These are phyloP conservation scores for Maniola hyperantus DNA, from an alignment of 2,888 invertebrate genomes.

Conservation along the genomic window DNA sequence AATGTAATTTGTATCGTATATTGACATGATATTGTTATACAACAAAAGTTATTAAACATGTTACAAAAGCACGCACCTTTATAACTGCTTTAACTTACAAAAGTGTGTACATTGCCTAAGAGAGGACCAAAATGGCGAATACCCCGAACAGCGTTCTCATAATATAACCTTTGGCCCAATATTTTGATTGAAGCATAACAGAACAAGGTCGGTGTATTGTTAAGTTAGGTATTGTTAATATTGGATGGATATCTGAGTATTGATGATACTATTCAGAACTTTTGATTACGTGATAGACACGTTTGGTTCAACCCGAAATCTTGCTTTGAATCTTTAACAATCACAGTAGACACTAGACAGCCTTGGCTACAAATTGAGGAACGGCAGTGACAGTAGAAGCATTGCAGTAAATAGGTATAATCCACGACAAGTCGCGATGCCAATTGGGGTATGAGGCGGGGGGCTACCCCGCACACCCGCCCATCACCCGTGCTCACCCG, in stretches of 20 bases:
- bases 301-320: slow-evolving; percentile 20
- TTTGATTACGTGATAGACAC: slow-evolving; percentile 23
- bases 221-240: slow-evolving; percentile 54
- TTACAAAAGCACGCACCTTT: background rate
- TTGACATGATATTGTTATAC: too few species aligned
- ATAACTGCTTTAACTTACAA: background rate
- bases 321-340: background rate
- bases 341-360: too few species aligned
- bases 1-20: too few species aligned
- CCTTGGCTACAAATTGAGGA: too few species aligned
- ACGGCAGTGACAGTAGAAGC: too few species aligned
- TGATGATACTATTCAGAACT: slow-evolving; percentile 30
- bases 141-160: slow-evolving; percentile 37
- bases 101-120: slow-evolving; percentile 16
- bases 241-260: slow-evolving; percentile 23
- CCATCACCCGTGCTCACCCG: too few species aligned
- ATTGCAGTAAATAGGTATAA: too few species aligned
- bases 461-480: too few species aligned
- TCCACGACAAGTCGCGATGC: too few species aligned
- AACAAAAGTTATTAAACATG: background rate
- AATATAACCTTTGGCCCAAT: slow-evolving; percentile 73
- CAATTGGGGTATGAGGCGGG: too few species aligned
- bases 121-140: slow-evolving; percentile 25
- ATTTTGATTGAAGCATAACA: slow-evolving; percentile 71
- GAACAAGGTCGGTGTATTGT: slow-evolving; percentile 68